Conservation (phyloP, 2,113 vertebrate genomes). For the Oncorhynchus gorbuscha region DNA sequence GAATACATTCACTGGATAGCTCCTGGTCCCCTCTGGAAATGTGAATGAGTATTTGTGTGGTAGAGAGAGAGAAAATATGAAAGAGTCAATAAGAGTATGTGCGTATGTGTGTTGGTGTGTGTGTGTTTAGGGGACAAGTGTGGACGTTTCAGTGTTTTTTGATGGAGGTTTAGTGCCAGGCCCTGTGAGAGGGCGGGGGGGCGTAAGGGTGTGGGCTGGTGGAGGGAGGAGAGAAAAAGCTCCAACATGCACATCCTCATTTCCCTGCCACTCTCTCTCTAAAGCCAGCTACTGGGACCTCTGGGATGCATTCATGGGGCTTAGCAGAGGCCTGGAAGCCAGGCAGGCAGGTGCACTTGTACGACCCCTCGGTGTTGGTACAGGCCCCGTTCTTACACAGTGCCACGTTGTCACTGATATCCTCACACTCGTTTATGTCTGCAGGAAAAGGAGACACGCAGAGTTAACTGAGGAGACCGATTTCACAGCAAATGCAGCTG, state of each 20-base stretch:
- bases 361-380: conserved; percentile 89
- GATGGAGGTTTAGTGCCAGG: conserved; percentile 61
- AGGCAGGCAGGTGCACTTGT: conserved; percentile 83
- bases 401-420: conserved; percentile 79
- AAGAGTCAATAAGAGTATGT: background rate
- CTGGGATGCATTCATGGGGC: conserved; percentile 82
- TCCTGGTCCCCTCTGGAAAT: conserved; percentile 48
- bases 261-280: conserved; percentile 40
- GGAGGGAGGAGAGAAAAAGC: conserved; percentile 11
- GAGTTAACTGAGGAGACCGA: conserved; percentile 23
- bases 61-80: background rate
- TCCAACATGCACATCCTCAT: conserved; percentile 50
- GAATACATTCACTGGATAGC: conserved; percentile 66
- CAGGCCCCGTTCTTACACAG: conserved; percentile 85
- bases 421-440: conserved; percentile 94
- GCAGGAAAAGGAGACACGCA: conserved; percentile 22
- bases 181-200: background rate
- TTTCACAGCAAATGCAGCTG: conserved; percentile 37
- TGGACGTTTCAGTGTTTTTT: conserved; percentile 62
- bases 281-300: conserved; percentile 54
- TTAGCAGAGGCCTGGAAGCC: conserved; percentile 79
- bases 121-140: conserved; percentile 23
- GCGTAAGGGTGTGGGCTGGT: conserved; percentile 1
- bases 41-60: conserved; percentile 19
- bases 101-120: background rate